These are phyloP conservation scores for Drosophila albomicans DNA, from an alignment of 1,140 invertebrate species.

Conservation along the genomic window DNA sequence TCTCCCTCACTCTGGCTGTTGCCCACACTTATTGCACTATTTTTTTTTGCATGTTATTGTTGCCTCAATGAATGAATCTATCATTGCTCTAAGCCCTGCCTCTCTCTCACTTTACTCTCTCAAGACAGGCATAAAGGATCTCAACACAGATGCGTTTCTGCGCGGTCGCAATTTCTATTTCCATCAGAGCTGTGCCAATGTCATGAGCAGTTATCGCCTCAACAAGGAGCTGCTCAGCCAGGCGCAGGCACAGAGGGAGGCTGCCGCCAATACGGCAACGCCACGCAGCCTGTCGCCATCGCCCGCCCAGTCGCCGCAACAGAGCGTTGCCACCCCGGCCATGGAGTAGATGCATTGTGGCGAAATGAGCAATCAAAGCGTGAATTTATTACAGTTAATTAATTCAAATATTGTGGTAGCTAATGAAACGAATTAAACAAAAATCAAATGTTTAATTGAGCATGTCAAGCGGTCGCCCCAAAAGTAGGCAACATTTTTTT, in stretches of 20 bases:
- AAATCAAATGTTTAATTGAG: conserved; percentile 49
- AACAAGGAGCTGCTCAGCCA: conserved; percentile 78
- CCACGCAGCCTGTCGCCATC: conserved; percentile 70
- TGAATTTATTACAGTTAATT: conserved; percentile 82
- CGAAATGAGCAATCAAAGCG: conserved; percentile 69
- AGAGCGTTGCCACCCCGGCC: conserved; percentile 61
- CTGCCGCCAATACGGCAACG: conserved; percentile 52
- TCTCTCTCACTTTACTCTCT: conserved; percentile 39
- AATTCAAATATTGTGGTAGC: conserved; percentile 73
- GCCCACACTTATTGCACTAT: conserved; percentile 18
- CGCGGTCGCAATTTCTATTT: conserved; percentile 84
- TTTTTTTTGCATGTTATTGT: conserved; percentile 34
- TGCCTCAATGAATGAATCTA: background rate
- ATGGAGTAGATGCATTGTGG: conserved; percentile 52
- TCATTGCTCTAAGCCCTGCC: conserved; percentile 35
- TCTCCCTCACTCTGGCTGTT: conserved; percentile 20
- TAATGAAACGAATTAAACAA: conserved; percentile 63
- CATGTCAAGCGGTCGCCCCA: conserved; percentile 42
- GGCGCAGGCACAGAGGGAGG: conserved; percentile 60
- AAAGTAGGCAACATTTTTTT: conserved; percentile 46
- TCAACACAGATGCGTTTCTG: conserved; percentile 80
- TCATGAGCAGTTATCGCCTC: conserved; percentile 80
- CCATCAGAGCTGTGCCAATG: conserved; percentile 83
- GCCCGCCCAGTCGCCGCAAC: conserved; percentile 71
- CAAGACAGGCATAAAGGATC: conserved; percentile 85